Evolutionary conservation across 2,888 invertebrate species (phyloP), one percentile per base, ranked within the genome.

Genomic region (Tachina lurida): DNA sequence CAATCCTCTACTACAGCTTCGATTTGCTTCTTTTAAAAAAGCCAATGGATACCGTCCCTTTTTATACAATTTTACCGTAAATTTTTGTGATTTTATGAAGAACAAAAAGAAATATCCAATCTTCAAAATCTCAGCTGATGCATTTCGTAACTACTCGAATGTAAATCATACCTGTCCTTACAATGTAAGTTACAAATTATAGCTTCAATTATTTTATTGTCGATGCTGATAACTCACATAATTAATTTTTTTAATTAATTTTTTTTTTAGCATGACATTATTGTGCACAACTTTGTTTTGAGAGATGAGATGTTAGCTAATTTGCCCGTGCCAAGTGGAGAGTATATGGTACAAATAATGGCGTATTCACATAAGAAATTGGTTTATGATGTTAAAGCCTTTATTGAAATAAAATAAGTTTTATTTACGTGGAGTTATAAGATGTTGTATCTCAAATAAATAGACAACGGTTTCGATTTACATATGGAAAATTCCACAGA

Each of bases 131-230:
- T 0, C 17, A 17, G n/a, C 52, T 52, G 52, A 52, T n/a, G 1
- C 52, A 15, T 3, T 17, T 8, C 3, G 0, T 15, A 52, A 52
- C 15, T 13, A 56, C 10, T 83, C 87, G 8, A 84, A 87, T 49
- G 41, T 84, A 4, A 87, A 87, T 81, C 87, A 87, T 43, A 87
- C 83, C 1, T 87, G 87, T 58, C 86, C 86, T 4, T 84, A 77
- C 41, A 8, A 74, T 47, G 86, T 86, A 74, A 15, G 78, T 80
- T 19, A 12, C 10, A 4, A 56, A 31, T 2, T 31, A 31, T 31
- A 31, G 7, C 31, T 31, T 31, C 31, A 5, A 31, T 31, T 5
- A 31, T 31, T 31, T 31, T 31, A 31, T 0, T 31, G 0, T 31
- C 5, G 31, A 31, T 31, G 31, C 31, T 31, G 7, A 0, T 7